Evolutionary conservation across 2,888 invertebrate species (phyloP), one percentile per base, ranked within the genome.

Genomic region (Mycalesis mineus): DNA sequence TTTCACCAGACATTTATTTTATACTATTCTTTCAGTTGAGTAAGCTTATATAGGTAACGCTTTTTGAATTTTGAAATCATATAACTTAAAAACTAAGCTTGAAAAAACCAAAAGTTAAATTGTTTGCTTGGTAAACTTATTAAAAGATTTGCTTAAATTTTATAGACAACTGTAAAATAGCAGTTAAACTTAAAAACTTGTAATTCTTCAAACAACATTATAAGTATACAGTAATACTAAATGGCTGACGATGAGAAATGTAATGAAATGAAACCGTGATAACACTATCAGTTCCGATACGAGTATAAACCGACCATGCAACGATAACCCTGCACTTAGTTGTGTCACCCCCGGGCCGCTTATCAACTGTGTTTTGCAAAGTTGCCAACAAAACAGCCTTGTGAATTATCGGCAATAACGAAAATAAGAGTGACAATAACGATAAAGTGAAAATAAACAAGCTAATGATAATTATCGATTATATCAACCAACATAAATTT

Each of bases 241-340:
- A 55, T 13, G 45, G 40, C 22, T 39, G 50, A 52, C 54, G 54
- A 44, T 44, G 58, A 45, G 42, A 58, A 53, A 64, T 59, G 41
- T 31, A 52, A 60, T 63, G 69, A 72, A 74, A 77, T 75, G 69
- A 75, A 69, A 70, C 64, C 67, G 39, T 56, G 75, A 79, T 78
- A 75, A 73, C 73, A 68, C 54, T 82, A 82, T 82, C 79, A 59
- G 59, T 49, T 55, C 55, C 61, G 66, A 75, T 77, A 77, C 63
- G 65, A 64, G 72, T 71, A 73, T 74, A 69, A 76, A 74, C 73
- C 76, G 69, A 73, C 80, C 76, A 75, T 80, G 70, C 72, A 67
- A 52, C 60, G 87, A 88, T 88, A 88, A 86, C 86, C 87, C 81
- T 82, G 80, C 84, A 80, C 78, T 77, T 72, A 77, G 70, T 65